Conservation (phyloP, 2,113 vertebrate species). For the Varanus salvator region DNA sequence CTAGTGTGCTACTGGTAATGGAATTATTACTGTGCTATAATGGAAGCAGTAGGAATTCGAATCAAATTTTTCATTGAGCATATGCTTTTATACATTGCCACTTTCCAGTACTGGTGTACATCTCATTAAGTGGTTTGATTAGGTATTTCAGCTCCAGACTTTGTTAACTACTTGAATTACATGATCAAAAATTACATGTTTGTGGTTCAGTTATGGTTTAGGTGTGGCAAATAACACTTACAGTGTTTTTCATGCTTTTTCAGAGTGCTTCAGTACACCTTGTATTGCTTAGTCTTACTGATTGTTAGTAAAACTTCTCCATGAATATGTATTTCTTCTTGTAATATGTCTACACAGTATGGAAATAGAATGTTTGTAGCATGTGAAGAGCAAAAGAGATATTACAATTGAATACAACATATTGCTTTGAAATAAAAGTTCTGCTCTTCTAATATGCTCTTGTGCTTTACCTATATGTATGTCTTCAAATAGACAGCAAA, state of each 20-base stretch:
- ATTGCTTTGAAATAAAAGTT: conserved; percentile 46
- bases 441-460: conserved; percentile 26
- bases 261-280: background rate
- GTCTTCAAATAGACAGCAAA: conserved; percentile 30
- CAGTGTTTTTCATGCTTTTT: background rate
- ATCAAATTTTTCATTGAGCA: background rate
- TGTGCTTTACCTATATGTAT: conserved; percentile 34
- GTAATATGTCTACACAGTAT: background rate
- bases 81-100: background rate
- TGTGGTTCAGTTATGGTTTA: background rate
- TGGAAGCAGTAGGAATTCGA: background rate
- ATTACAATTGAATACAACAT: conserved; percentile 31
- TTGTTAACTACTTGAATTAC: background rate
- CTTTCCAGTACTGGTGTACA: background rate
- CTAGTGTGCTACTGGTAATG: background rate
- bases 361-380: background rate
- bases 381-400: background rate
- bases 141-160: background rate
- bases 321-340: background rate
- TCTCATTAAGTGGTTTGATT: background rate
- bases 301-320: background rate
- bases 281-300: background rate
- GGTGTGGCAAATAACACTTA: background rate
- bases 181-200: too few species aligned
- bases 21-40: background rate